phyloP scores from a whole-genome alignment of 2,888 invertebrate species.

The Rhagophthalmus giganteus region DNA sequence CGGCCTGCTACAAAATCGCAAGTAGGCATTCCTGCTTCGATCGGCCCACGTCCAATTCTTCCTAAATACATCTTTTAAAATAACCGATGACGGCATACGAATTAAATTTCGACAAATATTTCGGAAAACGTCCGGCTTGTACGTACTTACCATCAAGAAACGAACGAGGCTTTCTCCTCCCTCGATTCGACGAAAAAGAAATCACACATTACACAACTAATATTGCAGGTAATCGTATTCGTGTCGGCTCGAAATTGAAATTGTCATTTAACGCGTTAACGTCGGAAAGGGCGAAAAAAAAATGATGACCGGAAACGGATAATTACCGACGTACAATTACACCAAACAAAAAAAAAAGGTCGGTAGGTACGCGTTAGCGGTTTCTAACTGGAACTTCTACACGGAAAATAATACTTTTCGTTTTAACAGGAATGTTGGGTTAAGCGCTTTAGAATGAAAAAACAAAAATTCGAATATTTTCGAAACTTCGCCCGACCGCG shows the following conservation, averaged over 20 bases:
- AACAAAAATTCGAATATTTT: constrained; percentile 13
- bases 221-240: constrained; percentile 18
- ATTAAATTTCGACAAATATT: no score
- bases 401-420: constrained; percentile 13
- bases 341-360: constrained; percentile 1
- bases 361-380: constrained; percentile 8
- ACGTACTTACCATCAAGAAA: no score
- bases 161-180: no score
- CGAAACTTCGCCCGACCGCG: constrained; percentile 20
- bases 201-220: no score
- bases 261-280: constrained; percentile 22
- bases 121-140: no score
- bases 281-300: constrained; percentile 7
- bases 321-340: constrained; percentile 19
- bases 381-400: constrained; percentile 1
- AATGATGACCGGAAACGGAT: constrained; percentile 16
- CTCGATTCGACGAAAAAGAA: no score
- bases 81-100: neutral
- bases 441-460: constrained; percentile 5
- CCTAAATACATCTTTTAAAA: neutral
- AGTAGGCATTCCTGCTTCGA: neutral
- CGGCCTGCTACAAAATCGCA: neutral
- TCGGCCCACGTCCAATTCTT: neutral
- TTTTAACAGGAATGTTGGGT: constrained; percentile 15
- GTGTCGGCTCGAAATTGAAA: constrained; percentile 25